These are phyloP conservation scores for Drosophila fuyamai DNA, from an alignment of 1,140 invertebrate genomes.

Conservation along the genomic window DNA sequence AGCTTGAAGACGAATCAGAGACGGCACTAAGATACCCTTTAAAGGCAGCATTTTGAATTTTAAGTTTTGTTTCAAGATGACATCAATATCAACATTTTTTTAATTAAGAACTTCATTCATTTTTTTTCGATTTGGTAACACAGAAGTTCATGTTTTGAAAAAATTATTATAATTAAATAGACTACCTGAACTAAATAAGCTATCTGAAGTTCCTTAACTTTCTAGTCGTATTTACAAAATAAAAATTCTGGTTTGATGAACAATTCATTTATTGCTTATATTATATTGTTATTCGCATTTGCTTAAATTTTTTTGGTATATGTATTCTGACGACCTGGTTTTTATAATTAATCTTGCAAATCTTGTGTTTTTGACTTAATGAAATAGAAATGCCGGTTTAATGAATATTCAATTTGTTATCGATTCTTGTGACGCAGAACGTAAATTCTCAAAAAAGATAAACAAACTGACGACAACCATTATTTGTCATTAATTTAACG, in stretches of 20 bases:
- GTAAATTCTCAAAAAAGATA: not conserved
- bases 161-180: too few species aligned
- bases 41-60: too few species aligned
- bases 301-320: not conserved
- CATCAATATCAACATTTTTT: too few species aligned
- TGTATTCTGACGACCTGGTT: conserved; percentile 2
- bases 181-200: too few species aligned
- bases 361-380: too few species aligned
- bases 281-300: not conserved
- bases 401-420: conserved; percentile 10
- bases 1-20: not conserved
- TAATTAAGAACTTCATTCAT: too few species aligned
- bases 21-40: not conserved
- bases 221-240: too few species aligned
- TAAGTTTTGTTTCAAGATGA: too few species aligned
- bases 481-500: not conserved
- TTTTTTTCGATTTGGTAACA: too few species aligned
- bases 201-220: too few species aligned
- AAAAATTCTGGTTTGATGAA: too few species aligned
- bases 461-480: not conserved
- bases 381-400: not conserved
- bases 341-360: not conserved
- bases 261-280: not conserved
- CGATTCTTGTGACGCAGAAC: not conserved
- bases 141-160: too few species aligned